Conservation (phyloP, 2,113 vertebrate genomes). For the Vulpes ferrilata region DNA sequence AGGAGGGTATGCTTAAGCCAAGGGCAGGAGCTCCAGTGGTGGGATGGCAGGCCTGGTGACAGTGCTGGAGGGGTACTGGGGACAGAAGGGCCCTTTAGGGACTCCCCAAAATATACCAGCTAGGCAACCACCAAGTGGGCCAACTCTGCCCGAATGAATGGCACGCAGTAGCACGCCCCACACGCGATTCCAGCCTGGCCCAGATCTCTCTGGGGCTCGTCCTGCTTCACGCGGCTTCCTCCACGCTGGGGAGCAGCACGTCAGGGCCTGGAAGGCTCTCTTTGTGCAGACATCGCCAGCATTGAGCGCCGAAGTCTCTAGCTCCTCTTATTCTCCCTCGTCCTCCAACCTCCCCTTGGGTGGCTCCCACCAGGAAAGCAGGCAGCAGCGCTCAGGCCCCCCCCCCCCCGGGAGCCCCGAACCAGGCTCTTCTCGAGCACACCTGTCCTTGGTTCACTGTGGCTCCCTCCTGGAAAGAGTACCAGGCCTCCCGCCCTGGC, state of each 20-base stretch:
- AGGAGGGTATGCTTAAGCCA: not conserved
- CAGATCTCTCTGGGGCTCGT: not conserved
- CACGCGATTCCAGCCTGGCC: not conserved
- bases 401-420: not conserved
- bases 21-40: not conserved
- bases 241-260: not conserved
- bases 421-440: not conserved
- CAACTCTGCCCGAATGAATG: not conserved
- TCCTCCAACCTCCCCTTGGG: not conserved
- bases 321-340: not conserved
- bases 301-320: not conserved
- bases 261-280: not conserved
- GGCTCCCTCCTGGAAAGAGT: conserved; percentile 32
- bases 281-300: not conserved
- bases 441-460: conserved; percentile 62
- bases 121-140: not conserved
- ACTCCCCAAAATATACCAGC: not conserved
- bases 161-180: not conserved
- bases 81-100: not conserved
- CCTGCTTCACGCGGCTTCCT: not conserved
- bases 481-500: not conserved
- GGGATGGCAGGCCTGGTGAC: not conserved
- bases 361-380: not conserved
- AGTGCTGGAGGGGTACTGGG: not conserved
- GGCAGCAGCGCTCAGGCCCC: not conserved